Evolutionary conservation across 2,113 vertebrate species (phyloP).

Genomic region (Lagopus muta): DNA sequence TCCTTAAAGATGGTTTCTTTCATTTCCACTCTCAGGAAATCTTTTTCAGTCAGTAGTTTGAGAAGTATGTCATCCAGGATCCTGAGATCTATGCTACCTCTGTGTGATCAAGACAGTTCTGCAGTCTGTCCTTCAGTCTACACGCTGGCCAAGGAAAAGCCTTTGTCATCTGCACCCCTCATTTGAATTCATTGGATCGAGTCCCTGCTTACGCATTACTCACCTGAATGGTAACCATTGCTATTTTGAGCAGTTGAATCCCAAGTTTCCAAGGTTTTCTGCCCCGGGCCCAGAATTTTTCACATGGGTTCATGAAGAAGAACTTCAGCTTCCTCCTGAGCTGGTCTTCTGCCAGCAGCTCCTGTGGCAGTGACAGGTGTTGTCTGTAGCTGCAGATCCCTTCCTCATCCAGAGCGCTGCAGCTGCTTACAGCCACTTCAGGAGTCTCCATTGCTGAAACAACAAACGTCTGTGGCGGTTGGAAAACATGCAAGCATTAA

Average conservation of each 20-base stretch:
- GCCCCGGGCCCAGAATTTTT: conserved; percentile 92
- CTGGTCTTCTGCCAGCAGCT: conserved; percentile 83
- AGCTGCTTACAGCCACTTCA: conserved; percentile 57
- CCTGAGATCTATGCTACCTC: not conserved
- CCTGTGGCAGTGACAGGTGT: conserved; percentile 29
- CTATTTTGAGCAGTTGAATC: conserved; percentile 92
- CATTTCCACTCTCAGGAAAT: not conserved
- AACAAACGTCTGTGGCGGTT: not conserved
- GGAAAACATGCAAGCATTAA: not conserved
- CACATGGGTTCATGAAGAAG: conserved; percentile 97
- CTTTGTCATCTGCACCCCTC: not conserved
- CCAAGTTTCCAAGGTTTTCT: conserved; percentile 95
- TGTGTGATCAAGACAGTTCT: not conserved
- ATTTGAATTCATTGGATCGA: not conserved
- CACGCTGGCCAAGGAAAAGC: not conserved
- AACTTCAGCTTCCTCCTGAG: conserved; percentile 92
- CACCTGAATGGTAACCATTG: conserved; percentile 92
- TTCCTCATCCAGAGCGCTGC: conserved; percentile 46
- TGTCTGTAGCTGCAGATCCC: conserved; percentile 42
- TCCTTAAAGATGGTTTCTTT: not conserved
- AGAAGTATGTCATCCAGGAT: not conserved
- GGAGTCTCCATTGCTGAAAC: conserved; percentile 77
- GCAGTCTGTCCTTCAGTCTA: not conserved
- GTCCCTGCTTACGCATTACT: not conserved
- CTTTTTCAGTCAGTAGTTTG: not conserved